Evolutionary conservation across 64 coral and sea anemone species (phyloP).

Genomic region (Exaiptasia diaphana): DNA sequence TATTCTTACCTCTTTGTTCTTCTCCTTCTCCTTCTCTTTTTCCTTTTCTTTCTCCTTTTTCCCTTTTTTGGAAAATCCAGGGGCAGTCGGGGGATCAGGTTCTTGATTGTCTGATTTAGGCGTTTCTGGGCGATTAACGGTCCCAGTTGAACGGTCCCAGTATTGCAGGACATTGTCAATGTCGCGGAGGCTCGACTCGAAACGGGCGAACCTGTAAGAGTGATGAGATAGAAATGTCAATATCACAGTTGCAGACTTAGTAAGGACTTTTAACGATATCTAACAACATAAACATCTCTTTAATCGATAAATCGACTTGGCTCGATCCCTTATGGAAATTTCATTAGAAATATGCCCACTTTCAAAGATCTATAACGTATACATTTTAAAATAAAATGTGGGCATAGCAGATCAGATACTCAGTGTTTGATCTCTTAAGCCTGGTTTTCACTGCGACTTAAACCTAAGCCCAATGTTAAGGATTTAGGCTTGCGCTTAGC

Average conservation of each 20-base stretch:
- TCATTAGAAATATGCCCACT: too few species aligned
- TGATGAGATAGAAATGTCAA: not conserved
- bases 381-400: too few species aligned
- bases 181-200: constrained; percentile 81
- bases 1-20: not conserved
- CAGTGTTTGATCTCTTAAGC: too few species aligned
- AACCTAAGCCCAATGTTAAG: too few species aligned
- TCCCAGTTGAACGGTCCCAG: constrained; percentile 91
- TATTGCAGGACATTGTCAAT: constrained; percentile 77
- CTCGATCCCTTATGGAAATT: too few species aligned
- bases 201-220: constrained; percentile 58
- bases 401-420: too few species aligned
- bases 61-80: constrained; percentile 64
- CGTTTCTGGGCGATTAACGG: constrained; percentile 64
- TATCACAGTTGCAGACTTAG: not conserved
- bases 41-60: constrained; percentile 81
- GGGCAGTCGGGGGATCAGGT: constrained; percentile 50
- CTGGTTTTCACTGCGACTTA: too few species aligned
- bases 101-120: constrained; percentile 85
- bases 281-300: too few species aligned
- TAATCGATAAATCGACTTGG: too few species aligned
- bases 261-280: too few species aligned
- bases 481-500: too few species aligned
- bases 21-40: constrained; percentile 58
- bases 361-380: too few species aligned